Base-by-base conservation (phyloP, 2,113 vertebrate genomes). In the Oriolus oriolus region DNA sequence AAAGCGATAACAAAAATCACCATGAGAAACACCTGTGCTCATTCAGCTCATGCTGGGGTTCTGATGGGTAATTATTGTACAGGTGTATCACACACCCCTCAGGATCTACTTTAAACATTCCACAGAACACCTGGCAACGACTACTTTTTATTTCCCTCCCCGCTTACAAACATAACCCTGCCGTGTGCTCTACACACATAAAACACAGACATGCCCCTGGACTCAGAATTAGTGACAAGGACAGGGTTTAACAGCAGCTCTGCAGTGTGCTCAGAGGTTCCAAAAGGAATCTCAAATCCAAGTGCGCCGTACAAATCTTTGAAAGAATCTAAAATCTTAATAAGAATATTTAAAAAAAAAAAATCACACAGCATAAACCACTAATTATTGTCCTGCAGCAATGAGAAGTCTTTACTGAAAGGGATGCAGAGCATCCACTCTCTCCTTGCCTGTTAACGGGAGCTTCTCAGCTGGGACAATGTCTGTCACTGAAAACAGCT, bases 141-240 rank as follows among this genome's bases (percentile, higher is more conserved):
- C 39, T 61, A 42, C 4, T 6, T 91, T 39, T 82, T 33, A 35
- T 78, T 68, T 84, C 63, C 16, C 22, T 90, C 79, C 33, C 14
- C 54, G 26, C 53, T 73, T 65, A 35, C 23, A 71, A 83, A 49
- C 14, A 2, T 8, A 85, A 33, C 45, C 16, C n/a, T 54, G 10
- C 12, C 8, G 3, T 2, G 3, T 2, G 1, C 17, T 65, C 13
- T 41, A 7, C 17, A n/a, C 2, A n/a, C 16, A 31, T 2, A 31
- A 41, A 79, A 11, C 39, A 37, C 33, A 84, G 13, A 59, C 39
- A 27, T 6, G 31, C 4, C 5, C 18, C 1, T 66, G 42, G 13
- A 13, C 24, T 59, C 42, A 31, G 53, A 16, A 53, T 49, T 8
- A 41, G 16, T 13, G 45, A 45, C 23, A 24, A 77, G 39, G 53